A percentile compares a stretch with the other conserved stretches of the same genome.
Evolutionary conservation across 2,113 vertebrate genomes (phyloP).

Genomic region (Festucalex cinctus): DNA sequence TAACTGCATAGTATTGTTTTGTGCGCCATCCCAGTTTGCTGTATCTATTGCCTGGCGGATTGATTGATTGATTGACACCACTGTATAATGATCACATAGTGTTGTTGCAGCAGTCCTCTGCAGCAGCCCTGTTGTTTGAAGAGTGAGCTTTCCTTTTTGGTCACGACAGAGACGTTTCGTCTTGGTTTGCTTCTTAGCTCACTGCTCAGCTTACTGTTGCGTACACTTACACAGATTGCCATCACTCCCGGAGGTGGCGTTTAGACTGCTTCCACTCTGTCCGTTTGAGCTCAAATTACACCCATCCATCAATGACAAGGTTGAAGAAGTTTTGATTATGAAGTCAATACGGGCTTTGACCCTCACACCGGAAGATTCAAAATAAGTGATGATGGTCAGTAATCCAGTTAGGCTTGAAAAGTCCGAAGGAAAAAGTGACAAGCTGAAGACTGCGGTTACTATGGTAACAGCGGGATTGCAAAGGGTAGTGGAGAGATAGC

Average conservation of each 20-base stretch:
- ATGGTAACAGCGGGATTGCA: slow-evolving; percentile 70
- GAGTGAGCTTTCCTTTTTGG: slow-evolving; percentile 43
- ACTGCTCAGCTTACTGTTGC: slow-evolving; percentile 30
- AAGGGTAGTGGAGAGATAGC: slow-evolving; percentile 41
- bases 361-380: not conserved
- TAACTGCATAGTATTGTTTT: slow-evolving; percentile 14
- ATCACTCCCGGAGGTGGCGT: slow-evolving; percentile 21
- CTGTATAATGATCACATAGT: slow-evolving; percentile 26
- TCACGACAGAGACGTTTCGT: slow-evolving; percentile 65
- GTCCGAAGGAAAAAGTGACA: slow-evolving; percentile 43
- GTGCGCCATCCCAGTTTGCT: slow-evolving; percentile 13
- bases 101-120: slow-evolving; percentile 18
- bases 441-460: slow-evolving; percentile 54
- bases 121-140: slow-evolving; percentile 47
- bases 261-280: slow-evolving; percentile 19
- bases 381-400: not conserved
- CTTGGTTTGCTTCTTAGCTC: slow-evolving; percentile 40
- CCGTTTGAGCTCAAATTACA: not conserved
- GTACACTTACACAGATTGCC: slow-evolving; percentile 36
- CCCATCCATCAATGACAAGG: slow-evolving; percentile 3
- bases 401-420: slow-evolving; percentile 12
- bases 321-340: slow-evolving; percentile 38
- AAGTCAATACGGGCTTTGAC: slow-evolving; percentile 32
- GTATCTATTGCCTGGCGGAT: slow-evolving; percentile 7
- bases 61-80: slow-evolving; percentile 25